Conservation (phyloP, 2,797 vertebrate species). For the Masticophis lateralis region DNA sequence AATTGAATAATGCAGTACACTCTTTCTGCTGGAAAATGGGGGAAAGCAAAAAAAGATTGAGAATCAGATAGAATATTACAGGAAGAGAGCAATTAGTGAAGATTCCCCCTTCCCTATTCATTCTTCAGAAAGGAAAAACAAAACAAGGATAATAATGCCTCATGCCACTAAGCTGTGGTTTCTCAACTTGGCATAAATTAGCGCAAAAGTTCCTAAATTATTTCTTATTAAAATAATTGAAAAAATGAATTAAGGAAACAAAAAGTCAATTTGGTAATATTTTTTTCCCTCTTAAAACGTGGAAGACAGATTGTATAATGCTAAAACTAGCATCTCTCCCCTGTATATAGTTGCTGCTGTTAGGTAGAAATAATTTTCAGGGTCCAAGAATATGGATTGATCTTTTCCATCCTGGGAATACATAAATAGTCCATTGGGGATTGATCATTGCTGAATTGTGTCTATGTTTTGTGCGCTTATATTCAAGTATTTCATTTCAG, state of each 20-base stretch:
- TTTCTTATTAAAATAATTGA: not conserved
- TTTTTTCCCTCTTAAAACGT: not conserved
- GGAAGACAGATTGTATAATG: not conserved
- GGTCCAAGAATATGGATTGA: not conserved
- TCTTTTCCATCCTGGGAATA: slow-evolving; percentile 1
- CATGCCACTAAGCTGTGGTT: slow-evolving; percentile 1
- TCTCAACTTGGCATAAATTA: slow-evolving; percentile 36
- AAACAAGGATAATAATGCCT: not conserved
- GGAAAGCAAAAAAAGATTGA: not conserved
- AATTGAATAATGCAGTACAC: not conserved
- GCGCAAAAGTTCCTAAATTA: not conserved
- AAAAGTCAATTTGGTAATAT: not conserved
- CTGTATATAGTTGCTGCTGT: slow-evolving; percentile 24
- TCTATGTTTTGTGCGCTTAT: not conserved
- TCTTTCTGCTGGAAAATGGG: not conserved
- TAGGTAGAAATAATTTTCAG: slow-evolving; percentile 14
- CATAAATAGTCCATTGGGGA: not conserved
- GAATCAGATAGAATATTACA: not conserved
- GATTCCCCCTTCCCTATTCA: not conserved
- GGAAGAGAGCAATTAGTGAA: not conserved
- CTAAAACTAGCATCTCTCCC: not conserved
- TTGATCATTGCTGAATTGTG: slow-evolving; percentile 29
- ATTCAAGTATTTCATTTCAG: slow-evolving; percentile 23
- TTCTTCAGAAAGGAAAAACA: not conserved
- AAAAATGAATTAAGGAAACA: slow-evolving; percentile 23